Evolutionary conservation across 2,888 invertebrate species (phyloP), one percentile per base, ranked within the genome.

Genomic region (Tenthredo notha): DNA sequence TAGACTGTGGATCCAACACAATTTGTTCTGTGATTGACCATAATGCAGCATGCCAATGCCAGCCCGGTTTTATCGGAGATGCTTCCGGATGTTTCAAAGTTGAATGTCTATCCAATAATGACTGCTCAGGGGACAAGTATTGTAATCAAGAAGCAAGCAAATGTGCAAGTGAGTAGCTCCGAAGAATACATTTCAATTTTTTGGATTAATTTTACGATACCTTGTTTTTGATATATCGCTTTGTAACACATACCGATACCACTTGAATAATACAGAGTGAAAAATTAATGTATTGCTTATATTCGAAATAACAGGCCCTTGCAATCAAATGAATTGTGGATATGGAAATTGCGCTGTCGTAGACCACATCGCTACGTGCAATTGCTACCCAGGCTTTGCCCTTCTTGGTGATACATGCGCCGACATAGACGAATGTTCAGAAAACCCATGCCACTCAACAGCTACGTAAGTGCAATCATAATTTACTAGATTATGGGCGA

Each of bases 11-110:
- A 0, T 94, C 95, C 2, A 96, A 97, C 91, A 97, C 98, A 0
- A 89, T 95, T 65, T 98, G 98, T 91, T 95, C 95, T 54, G 96
- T 97, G 0, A 94, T 95, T 33, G 96, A 96, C 87, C 98, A 98
- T 90, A 95, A 94, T 82, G 95, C 97, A 0, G 94, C 95, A 33
- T 98, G 98, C 91, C 94, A 95, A 54, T 98, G 98, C 92, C 96
- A 97, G 61, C 95, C 96, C 85, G 98, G 98, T 29, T 96, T 96
- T 92, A 94, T 98, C 47, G 98, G 98, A 10, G 97, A 98, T 94
- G 96, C 97, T 5, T 95, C 97, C 83, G 98, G 98, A 54, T 98
- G 98, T 91, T 98, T 97, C 92, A 97, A 97, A 93, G 98, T 98
- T 2, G 98, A 98, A 94, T 98, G 98, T 93, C 94, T 97, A 1